Conservation (phyloP, 2,888 invertebrate genomes). For the Globia sparganii region DNA sequence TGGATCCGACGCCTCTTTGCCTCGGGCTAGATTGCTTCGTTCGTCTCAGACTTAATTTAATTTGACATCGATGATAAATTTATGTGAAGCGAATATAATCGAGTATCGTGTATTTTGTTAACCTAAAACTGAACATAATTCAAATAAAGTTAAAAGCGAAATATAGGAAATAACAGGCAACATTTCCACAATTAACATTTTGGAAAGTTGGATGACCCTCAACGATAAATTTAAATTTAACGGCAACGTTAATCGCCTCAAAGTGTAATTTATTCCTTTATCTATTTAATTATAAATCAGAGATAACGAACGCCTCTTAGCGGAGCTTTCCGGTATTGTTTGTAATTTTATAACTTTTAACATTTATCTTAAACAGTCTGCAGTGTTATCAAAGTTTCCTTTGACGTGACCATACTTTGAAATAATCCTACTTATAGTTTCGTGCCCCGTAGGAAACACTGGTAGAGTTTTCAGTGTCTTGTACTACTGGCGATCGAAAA, state of each 20-base stretch:
- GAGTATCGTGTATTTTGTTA: constrained; percentile 16
- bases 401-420: constrained; percentile 24
- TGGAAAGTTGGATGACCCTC: constrained; percentile 59
- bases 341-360: constrained; percentile 35
- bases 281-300: constrained; percentile 67
- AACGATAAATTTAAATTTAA: constrained; percentile 72
- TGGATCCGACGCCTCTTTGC: constrained; percentile 68
- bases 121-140: constrained; percentile 23
- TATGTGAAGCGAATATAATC: constrained; percentile 32
- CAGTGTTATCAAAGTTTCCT: constrained; percentile 8
- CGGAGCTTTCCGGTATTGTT: constrained; percentile 36
- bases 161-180: constrained; percentile 48
- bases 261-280: constrained; percentile 68
- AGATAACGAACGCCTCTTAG: constrained; percentile 45
- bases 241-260: constrained; percentile 66
- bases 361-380: constrained; percentile 21
- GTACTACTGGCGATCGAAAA: not conserved
- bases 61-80: constrained; percentile 64
- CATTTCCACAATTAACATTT: constrained; percentile 69
- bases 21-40: constrained; percentile 65
- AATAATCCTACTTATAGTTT: constrained; percentile 11
- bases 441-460: not conserved
- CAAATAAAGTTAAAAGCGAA: constrained; percentile 27
- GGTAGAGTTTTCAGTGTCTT: not conserved
- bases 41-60: constrained; percentile 65